phyloP scores from a whole-genome alignment of 2,797 vertebrate species.

The Sebastolobus alascanus region DNA sequence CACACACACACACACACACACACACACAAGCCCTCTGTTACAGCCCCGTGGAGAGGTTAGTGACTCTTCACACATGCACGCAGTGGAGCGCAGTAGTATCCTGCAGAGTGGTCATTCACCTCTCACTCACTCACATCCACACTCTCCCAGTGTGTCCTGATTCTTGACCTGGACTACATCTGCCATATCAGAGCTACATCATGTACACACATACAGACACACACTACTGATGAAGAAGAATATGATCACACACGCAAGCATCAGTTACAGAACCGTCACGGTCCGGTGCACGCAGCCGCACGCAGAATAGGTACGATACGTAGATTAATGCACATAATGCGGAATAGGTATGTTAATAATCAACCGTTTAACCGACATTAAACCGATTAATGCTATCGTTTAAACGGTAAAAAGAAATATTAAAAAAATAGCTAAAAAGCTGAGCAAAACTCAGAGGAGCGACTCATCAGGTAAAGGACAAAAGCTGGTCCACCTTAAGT shows the following conservation, averaged over 20 bases:
- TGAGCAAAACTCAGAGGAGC: no score
- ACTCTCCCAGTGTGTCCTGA: background rate
- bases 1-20: constrained; percentile 2
- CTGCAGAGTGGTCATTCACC: constrained; percentile 35
- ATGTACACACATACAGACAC: background rate
- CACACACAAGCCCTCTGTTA: background rate
- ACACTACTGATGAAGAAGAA: background rate
- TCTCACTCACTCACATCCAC: constrained; percentile 5
- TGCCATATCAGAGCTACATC: constrained; percentile 18
- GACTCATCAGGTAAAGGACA: no score
- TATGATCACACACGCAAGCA: background rate
- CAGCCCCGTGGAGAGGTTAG: constrained; percentile 40
- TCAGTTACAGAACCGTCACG: background rate
- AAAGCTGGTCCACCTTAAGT: no score
- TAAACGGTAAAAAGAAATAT: no score
- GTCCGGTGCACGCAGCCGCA: background rate
- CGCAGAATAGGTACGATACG: background rate
- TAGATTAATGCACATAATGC: background rate
- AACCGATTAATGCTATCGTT: no score
- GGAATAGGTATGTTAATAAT: no score
- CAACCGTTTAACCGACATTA: no score
- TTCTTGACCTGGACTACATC: constrained; percentile 16
- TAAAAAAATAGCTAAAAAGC: no score
- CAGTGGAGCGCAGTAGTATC: constrained; percentile 39
- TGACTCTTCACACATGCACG: constrained; percentile 42